Percentiles rank a stretch among this genome's conserved stretches.
These are phyloP conservation scores for Myripristis jacobus DNA, from an alignment of 2,797 vertebrate species.

Conservation along the genomic window DNA sequence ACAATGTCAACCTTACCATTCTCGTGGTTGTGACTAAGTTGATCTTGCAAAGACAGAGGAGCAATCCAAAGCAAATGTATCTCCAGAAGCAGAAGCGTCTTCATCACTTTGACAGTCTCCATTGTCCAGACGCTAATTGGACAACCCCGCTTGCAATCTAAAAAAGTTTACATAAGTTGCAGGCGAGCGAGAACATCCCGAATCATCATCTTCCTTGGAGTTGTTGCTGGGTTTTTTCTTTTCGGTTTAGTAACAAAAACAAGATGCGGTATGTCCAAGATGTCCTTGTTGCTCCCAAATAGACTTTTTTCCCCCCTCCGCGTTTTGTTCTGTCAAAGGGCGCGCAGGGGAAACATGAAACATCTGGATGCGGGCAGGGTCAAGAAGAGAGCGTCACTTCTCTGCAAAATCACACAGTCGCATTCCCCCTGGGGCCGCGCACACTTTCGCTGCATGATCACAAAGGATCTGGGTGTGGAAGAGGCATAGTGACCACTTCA, in stretches of 20 bases:
- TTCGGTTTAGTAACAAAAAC: neutral
- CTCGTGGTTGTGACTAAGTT: conserved; percentile 36
- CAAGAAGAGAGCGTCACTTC: conserved; percentile 60
- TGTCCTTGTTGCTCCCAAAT: conserved; percentile 27
- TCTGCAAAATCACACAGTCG: conserved; percentile 51
- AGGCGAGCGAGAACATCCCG: neutral
- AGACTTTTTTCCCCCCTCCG: conserved; percentile 9
- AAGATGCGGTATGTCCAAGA: neutral
- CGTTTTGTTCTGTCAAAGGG: conserved; percentile 36
- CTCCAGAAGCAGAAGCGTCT: conserved; percentile 60
- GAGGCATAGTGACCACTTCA: conserved; percentile 4
- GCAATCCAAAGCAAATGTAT: conserved; percentile 65
- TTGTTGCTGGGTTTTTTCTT: neutral
- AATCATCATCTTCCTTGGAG: neutral
- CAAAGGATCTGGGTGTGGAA: conserved; percentile 8
- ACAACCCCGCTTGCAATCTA: conserved; percentile 13
- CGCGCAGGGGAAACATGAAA: conserved; percentile 73
- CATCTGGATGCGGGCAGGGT: conserved; percentile 81
- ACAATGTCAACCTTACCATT: conserved; percentile 71
- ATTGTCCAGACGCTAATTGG: conserved; percentile 53
- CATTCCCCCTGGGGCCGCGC: conserved; percentile 46
- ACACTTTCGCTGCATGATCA: conserved; percentile 45
- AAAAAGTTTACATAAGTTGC: conserved; percentile 23
- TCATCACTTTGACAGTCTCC: conserved; percentile 61
- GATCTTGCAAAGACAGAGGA: conserved; percentile 52